Base-by-base conservation (phyloP, 2,113 vertebrate species). In the Leucoraja erinaceus region DNA sequence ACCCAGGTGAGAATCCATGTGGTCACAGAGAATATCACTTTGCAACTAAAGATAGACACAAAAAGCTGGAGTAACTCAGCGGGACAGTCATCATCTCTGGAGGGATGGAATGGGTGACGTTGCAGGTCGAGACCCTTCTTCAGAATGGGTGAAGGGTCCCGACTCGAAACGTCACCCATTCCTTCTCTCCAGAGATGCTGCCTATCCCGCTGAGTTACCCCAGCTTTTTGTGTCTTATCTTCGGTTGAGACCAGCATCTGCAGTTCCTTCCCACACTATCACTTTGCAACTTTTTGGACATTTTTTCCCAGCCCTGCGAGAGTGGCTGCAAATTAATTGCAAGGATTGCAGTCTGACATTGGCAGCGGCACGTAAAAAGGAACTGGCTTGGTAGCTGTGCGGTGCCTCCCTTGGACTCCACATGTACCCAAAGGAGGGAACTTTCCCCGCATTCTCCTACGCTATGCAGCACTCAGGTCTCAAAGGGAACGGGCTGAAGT, bases 331-430 rank as follows among this genome's bases (percentile, higher is more conserved):
- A 31, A 61, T 93, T 94, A 94, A 94, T 94, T 94, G 94, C 94
- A 94, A 93, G 94, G 94, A 93, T 95, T 94, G 94, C 94, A 95
- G 94, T 94, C 93, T 94, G 95, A 94, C 94, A 93, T 68, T 94
- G 94, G 95, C 94, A 94, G 94, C 94, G 94, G 94, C 93, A 95
- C 94, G 31, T 25, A 95, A 94, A 94, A 94, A 93, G 38, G 94
- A 94, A 94, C 93, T 94, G 95, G 93, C 94, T 94, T 93, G 11
- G 7, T 31, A 94, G 93, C 93, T 94, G 93, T 94, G 94, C 94
- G 94, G 93, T 93, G 94, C 94, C 94, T 93, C 94, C 11, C 94
- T 93, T 94, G 95, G 94, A 95, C 93, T 94, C 95, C 95, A 95
- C 94, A 95, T 95, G 95, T 94, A 93, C 88, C 94, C 93, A 93